Percentiles rank a stretch among this genome's conserved stretches.
Conservation (phyloP, 2,888 invertebrate species). For the Latheticus oryzae region DNA sequence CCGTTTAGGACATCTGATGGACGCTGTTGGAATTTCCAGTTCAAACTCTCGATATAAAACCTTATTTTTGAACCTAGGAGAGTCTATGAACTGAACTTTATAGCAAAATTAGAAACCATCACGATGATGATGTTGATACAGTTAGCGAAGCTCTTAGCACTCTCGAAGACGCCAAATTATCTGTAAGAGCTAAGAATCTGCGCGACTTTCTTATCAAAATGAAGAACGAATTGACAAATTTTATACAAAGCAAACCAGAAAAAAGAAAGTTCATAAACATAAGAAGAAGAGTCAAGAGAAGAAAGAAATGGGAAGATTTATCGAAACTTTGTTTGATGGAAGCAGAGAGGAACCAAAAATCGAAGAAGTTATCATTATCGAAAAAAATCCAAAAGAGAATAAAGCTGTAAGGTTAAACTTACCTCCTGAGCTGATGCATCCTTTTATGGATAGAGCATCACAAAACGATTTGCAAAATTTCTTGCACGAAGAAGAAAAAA, state of each 20-base stretch:
- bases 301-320: slow-evolving; percentile 32
- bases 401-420: slow-evolving; percentile 40
- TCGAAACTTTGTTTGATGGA: slow-evolving; percentile 21
- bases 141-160: slow-evolving; percentile 40
- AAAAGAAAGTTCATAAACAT: slow-evolving; percentile 32
- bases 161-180: slow-evolving; percentile 43
- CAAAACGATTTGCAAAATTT: slow-evolving; percentile 35
- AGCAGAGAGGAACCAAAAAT: slow-evolving; percentile 1
- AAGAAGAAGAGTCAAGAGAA: slow-evolving; percentile 35
- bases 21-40: slow-evolving; percentile 60
- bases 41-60: slow-evolving; percentile 52
- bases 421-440: slow-evolving; percentile 46
- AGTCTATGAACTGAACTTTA: no score
- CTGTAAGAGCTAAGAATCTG: slow-evolving; percentile 47
- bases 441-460: slow-evolving; percentile 51
- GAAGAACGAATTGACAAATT: slow-evolving; percentile 47
- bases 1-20: slow-evolving; percentile 57
- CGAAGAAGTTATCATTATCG: no score
- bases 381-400: slow-evolving; percentile 13
- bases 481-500: slow-evolving; percentile 38
- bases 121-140: slow-evolving; percentile 7
- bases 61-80: slow-evolving; percentile 44
- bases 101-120: slow-evolving; percentile 11
- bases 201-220: slow-evolving; percentile 50
- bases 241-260: slow-evolving; percentile 14